Conservation (phyloP, 2,113 vertebrate species). For the Catharus minimus region DNA sequence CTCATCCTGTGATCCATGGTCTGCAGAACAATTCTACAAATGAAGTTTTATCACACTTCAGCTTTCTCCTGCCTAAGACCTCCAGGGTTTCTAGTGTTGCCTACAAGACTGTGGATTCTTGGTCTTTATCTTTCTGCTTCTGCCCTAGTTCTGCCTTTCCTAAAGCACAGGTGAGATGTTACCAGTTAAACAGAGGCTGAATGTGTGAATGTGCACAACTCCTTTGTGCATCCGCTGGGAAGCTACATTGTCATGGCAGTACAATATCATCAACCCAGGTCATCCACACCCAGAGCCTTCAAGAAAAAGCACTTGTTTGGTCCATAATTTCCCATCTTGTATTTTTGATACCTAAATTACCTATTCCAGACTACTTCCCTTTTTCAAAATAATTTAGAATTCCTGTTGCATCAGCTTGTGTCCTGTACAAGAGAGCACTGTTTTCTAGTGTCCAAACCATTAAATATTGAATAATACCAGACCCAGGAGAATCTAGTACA, state of each 20-base stretch:
- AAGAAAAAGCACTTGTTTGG: not conserved
- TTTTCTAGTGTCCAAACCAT: not conserved
- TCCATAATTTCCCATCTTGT: not conserved
- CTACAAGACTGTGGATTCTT: accelerated
- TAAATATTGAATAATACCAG: not conserved
- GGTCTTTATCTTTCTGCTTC: not conserved
- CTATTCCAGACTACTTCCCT: not conserved
- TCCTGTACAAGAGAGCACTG: not conserved
- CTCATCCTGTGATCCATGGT: not conserved
- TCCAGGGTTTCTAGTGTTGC: not conserved
- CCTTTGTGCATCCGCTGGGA: not conserved
- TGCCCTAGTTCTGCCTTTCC: not conserved
- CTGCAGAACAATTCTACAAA: not conserved
- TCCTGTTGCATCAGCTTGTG: not conserved
- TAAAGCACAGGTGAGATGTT: not conserved
- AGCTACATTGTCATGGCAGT: not conserved
- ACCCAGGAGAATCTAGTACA: not conserved
- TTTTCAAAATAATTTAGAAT: not conserved
- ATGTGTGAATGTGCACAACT: not conserved
- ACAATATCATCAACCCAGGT: not conserved
- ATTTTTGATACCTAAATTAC: not conserved
- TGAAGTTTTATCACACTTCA: not conserved
- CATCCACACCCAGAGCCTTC: not conserved
- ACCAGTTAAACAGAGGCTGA: not conserved
- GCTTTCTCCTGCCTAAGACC: not conserved